Evolutionary conservation across 2,797 vertebrate genomes (phyloP), one percentile per base, ranked within the genome.

Genomic region (Silurus aristotelis): DNA sequence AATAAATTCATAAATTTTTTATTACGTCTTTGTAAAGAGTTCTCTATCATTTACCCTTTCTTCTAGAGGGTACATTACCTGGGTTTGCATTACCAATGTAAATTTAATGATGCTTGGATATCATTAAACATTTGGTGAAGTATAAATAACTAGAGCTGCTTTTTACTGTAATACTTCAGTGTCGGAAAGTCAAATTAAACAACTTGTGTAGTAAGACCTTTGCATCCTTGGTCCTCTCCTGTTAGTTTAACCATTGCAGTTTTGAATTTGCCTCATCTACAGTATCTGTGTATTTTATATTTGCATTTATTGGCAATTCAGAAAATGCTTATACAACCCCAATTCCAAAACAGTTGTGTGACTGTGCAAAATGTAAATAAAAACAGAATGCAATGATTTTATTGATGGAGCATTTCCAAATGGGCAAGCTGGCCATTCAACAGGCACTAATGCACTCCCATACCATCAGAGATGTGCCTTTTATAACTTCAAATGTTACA

Each of bases 21-120:
- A 80, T 67, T 80, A 25, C n/a, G 12, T 61, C 3, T 56, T 58
- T 76, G 55, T 31, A 77, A 77, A 77, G 4, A 20, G 75, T 58
- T 27, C 58, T 61, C 10, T 78, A 78, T 78, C 60, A 78, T 43
- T 78, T 55, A 38, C 25, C 76, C 20, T 61, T 60, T 77, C 31
- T 77, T 20, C 52, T 19, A 3, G 55, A 5, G 71, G 1, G 8
- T 77, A 22, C 9, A 61, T 17, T 78, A 22, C 20, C 55, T 31
- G 55, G 17, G 52, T 56, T 56, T 27, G 25, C 8, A 5, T 60
- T 38, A 77, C 25, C 27, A 43, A 13, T 78, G 56, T 63, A 43
- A 20, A n/a, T 78, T 78, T 63, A 43, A 78, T 22, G 31, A n/a
- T 8, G 2, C 20, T 1, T 63, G 27, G 58, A 78, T 63, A 63